phyloP scores from a whole-genome alignment of 2,113 vertebrate genomes.

The Clarias gariepinus region DNA sequence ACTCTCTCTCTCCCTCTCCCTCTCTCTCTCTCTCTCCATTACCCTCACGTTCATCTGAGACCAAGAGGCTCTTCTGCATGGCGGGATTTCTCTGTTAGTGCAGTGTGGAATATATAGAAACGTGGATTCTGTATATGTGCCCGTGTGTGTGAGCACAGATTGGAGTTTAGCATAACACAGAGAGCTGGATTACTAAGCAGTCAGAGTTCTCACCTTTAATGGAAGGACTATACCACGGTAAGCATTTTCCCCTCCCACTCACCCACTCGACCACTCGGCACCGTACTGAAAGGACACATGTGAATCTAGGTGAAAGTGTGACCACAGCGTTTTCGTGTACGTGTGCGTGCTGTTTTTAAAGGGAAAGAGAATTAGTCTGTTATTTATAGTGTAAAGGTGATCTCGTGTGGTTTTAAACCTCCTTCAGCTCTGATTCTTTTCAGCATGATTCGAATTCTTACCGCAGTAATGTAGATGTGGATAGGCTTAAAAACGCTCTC shows the following conservation, averaged over 20 bases:
- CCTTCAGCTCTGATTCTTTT: background rate
- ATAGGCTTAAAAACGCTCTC: background rate
- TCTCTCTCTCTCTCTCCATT: too few relatives aligned
- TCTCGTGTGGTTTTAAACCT: background rate
- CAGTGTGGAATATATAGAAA: slow-evolving; percentile 22
- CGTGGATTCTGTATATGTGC: background rate
- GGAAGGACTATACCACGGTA: slow-evolving; percentile 58
- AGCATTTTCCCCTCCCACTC: slow-evolving; percentile 25
- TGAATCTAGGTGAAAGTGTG: slow-evolving; percentile 1
- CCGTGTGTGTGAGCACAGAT: slow-evolving; percentile 3
- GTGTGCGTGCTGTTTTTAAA: background rate
- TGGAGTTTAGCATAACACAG: background rate
- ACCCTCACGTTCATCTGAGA: slow-evolving; percentile 6
- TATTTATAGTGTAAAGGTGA: background rate
- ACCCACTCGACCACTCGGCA: background rate
- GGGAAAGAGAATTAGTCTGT: too few relatives aligned
- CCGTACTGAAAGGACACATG: background rate
- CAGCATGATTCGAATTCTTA: background rate
- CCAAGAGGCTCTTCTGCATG: slow-evolving; percentile 29
- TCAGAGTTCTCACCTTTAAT: slow-evolving; percentile 38
- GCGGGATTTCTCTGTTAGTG: slow-evolving; percentile 20
- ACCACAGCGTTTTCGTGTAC: background rate
- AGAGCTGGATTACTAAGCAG: background rate
- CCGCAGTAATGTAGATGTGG: background rate
- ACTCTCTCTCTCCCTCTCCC: too few relatives aligned